Evolutionary conservation across 1,140 invertebrate species (phyloP).

Genomic region (Tetramorium alpestre): DNA sequence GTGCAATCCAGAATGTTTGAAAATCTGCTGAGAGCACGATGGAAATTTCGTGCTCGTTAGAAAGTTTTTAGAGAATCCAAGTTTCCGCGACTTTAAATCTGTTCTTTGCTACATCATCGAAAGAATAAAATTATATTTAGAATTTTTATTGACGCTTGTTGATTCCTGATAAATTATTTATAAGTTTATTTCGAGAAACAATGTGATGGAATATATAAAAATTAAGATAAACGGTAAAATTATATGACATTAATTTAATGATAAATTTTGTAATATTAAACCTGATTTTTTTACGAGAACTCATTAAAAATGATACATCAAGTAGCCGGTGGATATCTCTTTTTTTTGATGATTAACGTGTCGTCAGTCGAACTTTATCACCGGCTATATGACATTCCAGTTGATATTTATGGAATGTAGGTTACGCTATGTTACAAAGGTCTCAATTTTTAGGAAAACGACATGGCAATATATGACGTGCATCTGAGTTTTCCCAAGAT

Average conservation of each 20-base stretch:
- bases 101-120: background rate
- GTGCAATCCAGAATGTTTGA: constrained; percentile 8
- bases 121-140: constrained; percentile 3
- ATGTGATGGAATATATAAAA: background rate
- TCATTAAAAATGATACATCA: background rate
- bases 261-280: background rate
- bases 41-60: constrained; percentile 42
- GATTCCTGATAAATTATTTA: background rate
- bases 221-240: background rate
- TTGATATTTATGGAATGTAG: background rate
- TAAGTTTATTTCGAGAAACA: background rate
- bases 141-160: background rate
- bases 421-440: background rate
- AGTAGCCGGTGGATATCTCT: background rate
- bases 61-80: constrained; percentile 36
- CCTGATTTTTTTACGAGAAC: background rate
- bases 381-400: too few relatives aligned
- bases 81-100: constrained; percentile 1
- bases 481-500: background rate
- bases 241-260: background rate
- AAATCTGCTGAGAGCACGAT: background rate
- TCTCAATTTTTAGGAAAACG: background rate
- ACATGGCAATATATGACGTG: background rate
- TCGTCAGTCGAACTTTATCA: too few relatives aligned
- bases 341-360: too few relatives aligned